These are phyloP conservation scores for Enteromius anoplus DNA, from an alignment of 2,797 vertebrate species.

Conservation along the genomic window DNA sequence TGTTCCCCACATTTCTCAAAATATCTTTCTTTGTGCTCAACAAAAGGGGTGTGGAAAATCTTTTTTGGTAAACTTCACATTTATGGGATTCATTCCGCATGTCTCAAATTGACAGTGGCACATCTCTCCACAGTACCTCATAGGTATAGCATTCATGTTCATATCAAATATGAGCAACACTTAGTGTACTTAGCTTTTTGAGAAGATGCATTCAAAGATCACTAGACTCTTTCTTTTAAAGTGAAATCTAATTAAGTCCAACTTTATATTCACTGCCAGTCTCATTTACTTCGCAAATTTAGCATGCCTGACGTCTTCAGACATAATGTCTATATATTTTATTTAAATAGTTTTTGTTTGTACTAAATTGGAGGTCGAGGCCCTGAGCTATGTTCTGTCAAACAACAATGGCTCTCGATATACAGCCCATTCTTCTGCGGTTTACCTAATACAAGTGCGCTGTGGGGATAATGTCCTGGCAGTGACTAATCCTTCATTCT, in stretches of 20 bases:
- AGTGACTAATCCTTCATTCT: slow-evolving; percentile 35
- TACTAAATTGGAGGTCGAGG: slow-evolving; percentile 33
- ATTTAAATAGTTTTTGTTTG: neutral
- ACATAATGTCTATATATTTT: neutral
- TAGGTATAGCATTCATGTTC: neutral
- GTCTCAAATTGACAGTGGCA: neutral
- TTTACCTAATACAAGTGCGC: slow-evolving; percentile 31
- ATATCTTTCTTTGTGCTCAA: neutral
- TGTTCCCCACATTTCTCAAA: neutral
- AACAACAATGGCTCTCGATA: slow-evolving; percentile 25
- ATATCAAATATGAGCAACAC: neutral
- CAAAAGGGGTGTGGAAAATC: neutral
- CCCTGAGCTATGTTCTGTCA: slow-evolving; percentile 30
- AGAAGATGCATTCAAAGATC: neutral
- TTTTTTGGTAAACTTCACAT: too few relatives aligned
- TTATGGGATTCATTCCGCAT: neutral
- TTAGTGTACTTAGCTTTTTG: neutral
- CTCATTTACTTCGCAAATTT: neutral
- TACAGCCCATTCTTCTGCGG: slow-evolving; percentile 18
- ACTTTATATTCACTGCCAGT: neutral
- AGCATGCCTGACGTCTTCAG: neutral
- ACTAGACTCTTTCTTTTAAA: neutral
- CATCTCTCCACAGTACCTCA: neutral
- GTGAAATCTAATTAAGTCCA: neutral
- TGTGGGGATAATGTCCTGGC: slow-evolving; percentile 39